These are phyloP conservation scores for Plagiodera versicolora DNA, from an alignment of 2,888 invertebrate species.

Conservation along the genomic window DNA sequence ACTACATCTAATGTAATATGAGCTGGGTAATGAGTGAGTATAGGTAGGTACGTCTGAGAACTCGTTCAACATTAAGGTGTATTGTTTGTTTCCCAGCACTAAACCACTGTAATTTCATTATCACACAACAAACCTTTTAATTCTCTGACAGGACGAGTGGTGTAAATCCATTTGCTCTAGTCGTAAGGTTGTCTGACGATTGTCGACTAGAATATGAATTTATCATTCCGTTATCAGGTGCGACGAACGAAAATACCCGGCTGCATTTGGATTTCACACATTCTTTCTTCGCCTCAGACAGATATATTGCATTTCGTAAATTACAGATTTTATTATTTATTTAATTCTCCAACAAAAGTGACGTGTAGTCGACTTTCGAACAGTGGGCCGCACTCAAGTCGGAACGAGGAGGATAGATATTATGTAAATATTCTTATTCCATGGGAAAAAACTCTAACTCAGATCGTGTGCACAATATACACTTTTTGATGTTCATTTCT, in stretches of 20 bases:
- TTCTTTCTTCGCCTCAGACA: constrained; percentile 32
- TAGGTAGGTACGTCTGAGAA: not conserved
- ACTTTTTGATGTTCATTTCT: too few species aligned
- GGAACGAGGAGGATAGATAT: not conserved
- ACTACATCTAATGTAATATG: too few species aligned
- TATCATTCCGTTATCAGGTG: constrained; percentile 32
- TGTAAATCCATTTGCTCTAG: not conserved
- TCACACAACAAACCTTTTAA: not conserved
- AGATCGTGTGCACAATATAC: not conserved
- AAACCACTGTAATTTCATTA: not conserved
- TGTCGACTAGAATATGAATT: constrained; percentile 27
- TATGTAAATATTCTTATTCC: not conserved
- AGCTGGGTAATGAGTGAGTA: too few species aligned
- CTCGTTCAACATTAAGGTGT: not conserved
- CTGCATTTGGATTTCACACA: constrained; percentile 39
- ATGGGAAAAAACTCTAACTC: not conserved
- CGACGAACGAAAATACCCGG: constrained; percentile 36
- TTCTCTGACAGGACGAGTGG: not conserved
- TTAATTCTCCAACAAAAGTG: constrained; percentile 18
- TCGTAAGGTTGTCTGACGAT: constrained; percentile 9
- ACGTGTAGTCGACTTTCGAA: not conserved
- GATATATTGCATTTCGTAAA: constrained; percentile 29
- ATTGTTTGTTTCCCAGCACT: not conserved
- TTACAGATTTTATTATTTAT: constrained; percentile 28
- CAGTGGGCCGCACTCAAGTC: not conserved